These are phyloP conservation scores for Monopterus albus DNA, from an alignment of 2,113 vertebrate species.

Conservation along the genomic window DNA sequence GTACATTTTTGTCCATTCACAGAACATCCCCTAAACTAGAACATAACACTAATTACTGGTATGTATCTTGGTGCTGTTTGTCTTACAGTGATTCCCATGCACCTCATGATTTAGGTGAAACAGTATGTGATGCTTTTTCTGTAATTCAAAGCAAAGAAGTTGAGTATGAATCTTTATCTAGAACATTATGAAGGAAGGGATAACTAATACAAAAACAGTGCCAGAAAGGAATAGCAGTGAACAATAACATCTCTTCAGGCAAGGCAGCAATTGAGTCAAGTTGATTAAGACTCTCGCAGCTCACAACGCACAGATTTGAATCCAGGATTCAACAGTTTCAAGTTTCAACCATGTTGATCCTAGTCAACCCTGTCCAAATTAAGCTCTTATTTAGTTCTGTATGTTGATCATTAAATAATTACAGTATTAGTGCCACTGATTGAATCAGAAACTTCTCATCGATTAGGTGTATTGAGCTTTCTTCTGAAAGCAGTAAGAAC, in stretches of 20 bases:
- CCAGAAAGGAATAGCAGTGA: slow-evolving; percentile 23
- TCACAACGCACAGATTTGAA: slow-evolving; percentile 59
- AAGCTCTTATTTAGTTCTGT: neutral
- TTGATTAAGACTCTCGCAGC: slow-evolving; percentile 70
- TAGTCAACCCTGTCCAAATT: slow-evolving; percentile 57
- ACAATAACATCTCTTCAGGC: slow-evolving; percentile 43
- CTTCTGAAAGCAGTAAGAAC: neutral
- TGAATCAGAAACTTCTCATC: slow-evolving; percentile 22
- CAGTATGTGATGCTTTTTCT: neutral
- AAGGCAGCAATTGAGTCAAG: slow-evolving; percentile 64
- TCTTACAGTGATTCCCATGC: slow-evolving; percentile 23
- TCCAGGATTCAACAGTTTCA: slow-evolving; percentile 36
- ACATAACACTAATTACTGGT: too few species aligned
- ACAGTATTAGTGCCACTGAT: slow-evolving; percentile 29
- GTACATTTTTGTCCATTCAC: slow-evolving; percentile 70
- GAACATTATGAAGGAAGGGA: neutral
- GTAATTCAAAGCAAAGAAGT: neutral
- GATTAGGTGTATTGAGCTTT: slow-evolving; percentile 21
- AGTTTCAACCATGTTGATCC: slow-evolving; percentile 52
- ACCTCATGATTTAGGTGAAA: slow-evolving; percentile 5
- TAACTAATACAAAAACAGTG: slow-evolving; percentile 32
- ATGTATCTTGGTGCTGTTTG: slow-evolving; percentile 20
- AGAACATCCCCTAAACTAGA: neutral
- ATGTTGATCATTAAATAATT: slow-evolving; percentile 40
- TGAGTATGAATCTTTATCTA: neutral